Percentiles rank a stretch among this genome's conserved stretches.
Evolutionary conservation across 2,888 invertebrate species (phyloP).

Genomic region (Idaea biselata): DNA sequence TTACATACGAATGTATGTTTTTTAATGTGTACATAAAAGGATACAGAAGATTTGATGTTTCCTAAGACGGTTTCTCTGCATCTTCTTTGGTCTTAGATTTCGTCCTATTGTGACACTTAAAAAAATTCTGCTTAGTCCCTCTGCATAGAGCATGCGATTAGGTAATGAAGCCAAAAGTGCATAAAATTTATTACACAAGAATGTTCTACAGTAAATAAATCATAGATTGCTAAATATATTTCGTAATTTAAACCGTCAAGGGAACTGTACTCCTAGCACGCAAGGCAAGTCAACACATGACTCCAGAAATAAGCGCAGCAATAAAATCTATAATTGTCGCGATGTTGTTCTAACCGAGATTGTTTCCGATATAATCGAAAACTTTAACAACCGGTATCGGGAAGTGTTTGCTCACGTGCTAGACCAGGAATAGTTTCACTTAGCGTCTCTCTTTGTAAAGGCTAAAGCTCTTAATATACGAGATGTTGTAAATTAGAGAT

Average conservation of each 20-base stretch:
- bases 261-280: not conserved
- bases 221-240: not conserved
- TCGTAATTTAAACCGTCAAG: not conserved
- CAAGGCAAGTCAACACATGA: slow-evolving; percentile 24
- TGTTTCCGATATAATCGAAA: slow-evolving; percentile 39
- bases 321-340: slow-evolving; percentile 38
- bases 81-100: no score
- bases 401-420: slow-evolving; percentile 13
- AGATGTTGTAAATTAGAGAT: not conserved
- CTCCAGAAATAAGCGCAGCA: slow-evolving; percentile 22
- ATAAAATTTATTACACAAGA: no score
- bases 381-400: slow-evolving; percentile 33
- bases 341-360: slow-evolving; percentile 40
- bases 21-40: no score
- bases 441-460: not conserved
- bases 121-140: no score
- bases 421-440: not conserved
- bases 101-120: no score
- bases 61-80: no score
- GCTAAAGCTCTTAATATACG: not conserved
- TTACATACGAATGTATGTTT: no score
- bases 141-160: no score
- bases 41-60: no score
- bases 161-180: no score
- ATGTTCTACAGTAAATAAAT: no score